A percentile compares a stretch with the other conserved stretches of the same genome.
Evolutionary conservation across 2,888 invertebrate genomes (phyloP).

Genomic region (Xestobium rufovillosum): DNA sequence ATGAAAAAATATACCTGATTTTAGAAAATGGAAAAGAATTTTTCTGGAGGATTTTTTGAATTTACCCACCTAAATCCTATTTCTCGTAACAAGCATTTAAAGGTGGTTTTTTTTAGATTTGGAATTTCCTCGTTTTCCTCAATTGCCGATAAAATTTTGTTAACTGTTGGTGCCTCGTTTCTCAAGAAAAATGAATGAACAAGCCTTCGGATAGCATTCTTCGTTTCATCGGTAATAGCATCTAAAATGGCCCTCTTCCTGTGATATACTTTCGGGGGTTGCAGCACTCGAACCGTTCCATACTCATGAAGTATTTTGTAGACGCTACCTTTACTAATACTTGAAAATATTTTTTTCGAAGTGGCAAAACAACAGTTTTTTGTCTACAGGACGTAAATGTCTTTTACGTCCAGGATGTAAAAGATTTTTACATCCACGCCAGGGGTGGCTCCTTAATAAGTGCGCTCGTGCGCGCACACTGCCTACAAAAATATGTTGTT

Average conservation of each 20-base stretch:
- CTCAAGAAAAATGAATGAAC: slow-evolving; percentile 2
- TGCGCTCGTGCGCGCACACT: too few relatives aligned
- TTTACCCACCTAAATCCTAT: neutral
- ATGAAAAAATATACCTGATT: neutral
- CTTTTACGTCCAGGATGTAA: too few relatives aligned
- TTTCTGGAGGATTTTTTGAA: too few relatives aligned
- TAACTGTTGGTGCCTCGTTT: slow-evolving; percentile 1
- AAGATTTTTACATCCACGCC: too few relatives aligned
- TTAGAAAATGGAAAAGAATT: too few relatives aligned
- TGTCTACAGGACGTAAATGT: too few relatives aligned
- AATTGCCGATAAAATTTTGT: neutral
- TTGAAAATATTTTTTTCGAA: too few relatives aligned
- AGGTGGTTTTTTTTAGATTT: neutral
- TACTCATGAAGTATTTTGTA: neutral
- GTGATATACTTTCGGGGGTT: neutral
- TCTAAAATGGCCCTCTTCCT: neutral
- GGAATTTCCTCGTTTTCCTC: slow-evolving; percentile 1
- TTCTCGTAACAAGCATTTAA: neutral
- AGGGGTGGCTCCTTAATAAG: too few relatives aligned
- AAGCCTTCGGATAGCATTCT: neutral
- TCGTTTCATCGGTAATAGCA: neutral
- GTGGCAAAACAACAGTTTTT: too few relatives aligned
- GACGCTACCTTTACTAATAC: neutral
- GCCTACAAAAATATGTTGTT: too few relatives aligned
- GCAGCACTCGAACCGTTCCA: neutral